These are phyloP conservation scores for Apantesis nais DNA, from an alignment of 2,888 invertebrate genomes.

Conservation along the genomic window DNA sequence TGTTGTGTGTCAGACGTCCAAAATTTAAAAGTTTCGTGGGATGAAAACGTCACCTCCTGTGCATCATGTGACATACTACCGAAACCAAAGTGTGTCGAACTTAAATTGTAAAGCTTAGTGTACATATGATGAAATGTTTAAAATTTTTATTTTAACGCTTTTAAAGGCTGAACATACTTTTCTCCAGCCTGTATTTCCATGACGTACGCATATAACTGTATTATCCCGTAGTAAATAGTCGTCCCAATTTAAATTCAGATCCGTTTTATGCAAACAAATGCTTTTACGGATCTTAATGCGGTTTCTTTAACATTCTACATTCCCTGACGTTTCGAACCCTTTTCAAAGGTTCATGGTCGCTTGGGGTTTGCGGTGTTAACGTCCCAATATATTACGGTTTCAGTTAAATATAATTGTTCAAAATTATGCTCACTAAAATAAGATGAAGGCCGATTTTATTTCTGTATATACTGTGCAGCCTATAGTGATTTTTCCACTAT, in stretches of 20 bases:
- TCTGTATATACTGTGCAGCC: neutral
- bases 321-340: slow-evolving; percentile 19
- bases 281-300: slow-evolving; percentile 13
- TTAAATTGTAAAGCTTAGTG: too few species aligned
- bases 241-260: slow-evolving; percentile 6
- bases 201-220: neutral
- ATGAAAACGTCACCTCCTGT: too few species aligned
- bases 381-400: slow-evolving; percentile 14
- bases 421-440: slow-evolving; percentile 8
- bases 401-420: slow-evolving; percentile 18
- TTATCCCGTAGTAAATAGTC: neutral
- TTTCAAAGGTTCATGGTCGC: slow-evolving; percentile 16
- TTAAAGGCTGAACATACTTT: too few species aligned
- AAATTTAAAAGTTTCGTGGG: too few species aligned
- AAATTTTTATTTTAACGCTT: too few species aligned
- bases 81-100: too few species aligned
- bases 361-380: slow-evolving; percentile 11
- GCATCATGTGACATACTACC: too few species aligned
- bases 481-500: neutral
- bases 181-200: too few species aligned
- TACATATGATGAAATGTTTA: too few species aligned
- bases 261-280: slow-evolving; percentile 14
- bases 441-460: slow-evolving; percentile 10
- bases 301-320: slow-evolving; percentile 16
- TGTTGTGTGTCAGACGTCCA: too few species aligned